Base-by-base conservation (phyloP, 1,140 invertebrate genomes). In the Leucophenga varia region DNA sequence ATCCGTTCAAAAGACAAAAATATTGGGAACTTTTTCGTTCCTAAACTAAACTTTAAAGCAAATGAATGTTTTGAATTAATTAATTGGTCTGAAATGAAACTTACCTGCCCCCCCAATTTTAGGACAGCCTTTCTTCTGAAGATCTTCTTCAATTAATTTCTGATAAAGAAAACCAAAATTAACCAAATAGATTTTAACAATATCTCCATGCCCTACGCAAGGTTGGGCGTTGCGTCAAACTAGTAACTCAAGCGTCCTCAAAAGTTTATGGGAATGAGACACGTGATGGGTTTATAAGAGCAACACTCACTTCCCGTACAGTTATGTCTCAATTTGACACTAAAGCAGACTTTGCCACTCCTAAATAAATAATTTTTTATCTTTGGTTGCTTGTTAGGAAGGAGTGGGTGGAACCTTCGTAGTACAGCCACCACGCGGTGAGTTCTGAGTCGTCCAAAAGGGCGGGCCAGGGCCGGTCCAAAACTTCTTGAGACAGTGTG, bases 221-320 rank as follows among this genome's bases (percentile, higher is more conserved):
- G 48, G 56, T 64, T 10, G 53, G 56, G 45, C 47, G 60, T 40
- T 39, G 39, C 22, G 53, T 59, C 12, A 64, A 68, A 53, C 49
- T 64, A 28, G 51, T 61, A 25, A 57, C 58, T 21, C 50, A 54
- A 44, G 60, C 55, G 7, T 30, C 25, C 12, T 30, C 12, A 12
- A 30, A 30, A 30, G 25, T 30, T 30, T 30, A 12, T 12, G 25
- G 12, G 25, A 12, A 7, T 12, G 7, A 30, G 25, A 30, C 6
- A 7, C 6, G 25, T 7, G 25, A 30, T 12, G 25, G 25, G 12
- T 30, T 30, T 12, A 30, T 30, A 30, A 30, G 25, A 12, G 12
- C 25, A 6, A 30, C 25, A 6, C 12, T 30, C 7, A 30, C 25
- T 6, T 12, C 25, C 6, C 25, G 25, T 7, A 7, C 25, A 30